phyloP scores from a whole-genome alignment of 2,113 vertebrate species.

The Ondatra zibethicus region DNA sequence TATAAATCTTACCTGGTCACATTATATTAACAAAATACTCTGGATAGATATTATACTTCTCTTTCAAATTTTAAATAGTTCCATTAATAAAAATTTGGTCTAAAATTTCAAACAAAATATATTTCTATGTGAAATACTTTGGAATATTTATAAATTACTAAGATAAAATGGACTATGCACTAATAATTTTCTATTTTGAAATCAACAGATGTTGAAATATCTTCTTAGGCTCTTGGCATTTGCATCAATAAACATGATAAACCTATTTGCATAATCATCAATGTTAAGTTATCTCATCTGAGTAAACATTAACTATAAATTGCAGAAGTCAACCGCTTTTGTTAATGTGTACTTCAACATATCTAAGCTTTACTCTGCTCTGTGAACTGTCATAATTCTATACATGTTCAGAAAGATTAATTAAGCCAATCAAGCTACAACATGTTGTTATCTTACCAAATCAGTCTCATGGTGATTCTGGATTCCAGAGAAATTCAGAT shows the following conservation, averaged over 20 bases:
- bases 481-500: neutral
- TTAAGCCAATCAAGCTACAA: neutral
- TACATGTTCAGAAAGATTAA: neutral
- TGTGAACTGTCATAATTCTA: neutral
- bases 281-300: neutral
- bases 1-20: neutral
- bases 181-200: slow-evolving; percentile 28
- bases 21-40: neutral
- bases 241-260: neutral
- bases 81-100: neutral
- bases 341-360: neutral
- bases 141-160: neutral
- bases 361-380: neutral
- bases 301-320: neutral
- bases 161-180: neutral
- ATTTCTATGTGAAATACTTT: neutral
- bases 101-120: neutral
- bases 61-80: neutral
- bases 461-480: neutral
- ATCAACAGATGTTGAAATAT: neutral
- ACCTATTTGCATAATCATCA: neutral
- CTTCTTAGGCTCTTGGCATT: neutral
- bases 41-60: neutral
- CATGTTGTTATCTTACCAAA: neutral
- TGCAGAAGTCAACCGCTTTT: neutral